phyloP scores from a whole-genome alignment of 2,888 invertebrate species.

The Mycalesis mineus region DNA sequence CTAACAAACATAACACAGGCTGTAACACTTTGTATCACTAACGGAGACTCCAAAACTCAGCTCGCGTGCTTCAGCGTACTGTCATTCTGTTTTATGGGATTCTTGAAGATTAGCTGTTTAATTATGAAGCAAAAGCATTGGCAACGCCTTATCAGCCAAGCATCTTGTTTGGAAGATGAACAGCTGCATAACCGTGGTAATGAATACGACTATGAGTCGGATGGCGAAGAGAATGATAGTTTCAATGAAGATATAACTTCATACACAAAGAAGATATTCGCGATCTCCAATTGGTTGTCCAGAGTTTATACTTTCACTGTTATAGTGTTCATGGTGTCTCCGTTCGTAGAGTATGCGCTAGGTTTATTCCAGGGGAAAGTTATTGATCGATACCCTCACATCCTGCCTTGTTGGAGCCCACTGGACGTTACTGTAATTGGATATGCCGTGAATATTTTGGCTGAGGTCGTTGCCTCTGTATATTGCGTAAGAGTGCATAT shows the following conservation, averaged over 20 bases:
- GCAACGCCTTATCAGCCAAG: constrained; percentile 41
- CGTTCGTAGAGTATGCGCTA: constrained; percentile 50
- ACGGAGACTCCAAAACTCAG: constrained; percentile 41
- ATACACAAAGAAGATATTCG: constrained; percentile 45
- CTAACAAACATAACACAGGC: constrained; percentile 41
- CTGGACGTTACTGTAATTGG: constrained; percentile 40
- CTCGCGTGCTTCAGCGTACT: constrained; percentile 58
- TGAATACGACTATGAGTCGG: constrained; percentile 35
- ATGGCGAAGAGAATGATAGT: constrained; percentile 33
- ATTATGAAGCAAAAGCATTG: constrained; percentile 37
- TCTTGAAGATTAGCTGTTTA: constrained; percentile 50
- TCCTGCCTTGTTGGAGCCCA: constrained; percentile 54
- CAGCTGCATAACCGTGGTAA: constrained; percentile 31
- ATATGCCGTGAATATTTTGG: constrained; percentile 41
- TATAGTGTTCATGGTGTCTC: constrained; percentile 47
- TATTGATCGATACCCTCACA: constrained; percentile 43
- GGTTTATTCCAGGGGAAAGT: constrained; percentile 30
- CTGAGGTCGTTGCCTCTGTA: constrained; percentile 45
- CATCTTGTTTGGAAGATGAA: constrained; percentile 40
- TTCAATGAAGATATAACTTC: constrained; percentile 32
- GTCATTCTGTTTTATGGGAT: constrained; percentile 54
- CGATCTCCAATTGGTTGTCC: constrained; percentile 37
- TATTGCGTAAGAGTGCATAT: constrained; percentile 53
- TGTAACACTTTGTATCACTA: constrained; percentile 39
- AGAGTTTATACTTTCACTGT: constrained; percentile 48